phyloP scores from a whole-genome alignment of 2,888 invertebrate species.

The Tridacna gigas region DNA sequence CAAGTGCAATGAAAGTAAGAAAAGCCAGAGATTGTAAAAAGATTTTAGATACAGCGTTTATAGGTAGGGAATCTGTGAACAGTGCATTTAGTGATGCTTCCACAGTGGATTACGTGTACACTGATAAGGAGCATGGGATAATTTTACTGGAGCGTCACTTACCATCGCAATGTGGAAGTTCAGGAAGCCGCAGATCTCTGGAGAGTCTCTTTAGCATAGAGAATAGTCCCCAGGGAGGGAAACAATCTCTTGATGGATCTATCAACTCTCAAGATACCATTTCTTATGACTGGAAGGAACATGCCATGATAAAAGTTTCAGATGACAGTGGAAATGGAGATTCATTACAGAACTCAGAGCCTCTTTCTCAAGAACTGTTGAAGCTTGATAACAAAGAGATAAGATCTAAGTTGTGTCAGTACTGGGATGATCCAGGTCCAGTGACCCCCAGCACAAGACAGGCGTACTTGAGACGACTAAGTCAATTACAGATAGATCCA shows the following conservation, averaged over 20 bases:
- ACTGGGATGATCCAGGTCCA: constrained; percentile 92
- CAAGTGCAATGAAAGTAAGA: constrained; percentile 27
- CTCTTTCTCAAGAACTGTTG: constrained; percentile 16
- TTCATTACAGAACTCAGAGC: neutral
- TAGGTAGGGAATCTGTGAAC: constrained; percentile 59
- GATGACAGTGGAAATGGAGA: constrained; percentile 36
- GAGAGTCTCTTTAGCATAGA: constrained; percentile 68
- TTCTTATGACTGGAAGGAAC: constrained; percentile 74
- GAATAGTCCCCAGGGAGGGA: constrained; percentile 15
- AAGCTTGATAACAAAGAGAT: constrained; percentile 60
- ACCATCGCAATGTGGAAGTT: constrained; percentile 75
- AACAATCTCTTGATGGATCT: neutral
- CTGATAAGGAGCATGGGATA: constrained; percentile 76
- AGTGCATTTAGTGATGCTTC: constrained; percentile 71
- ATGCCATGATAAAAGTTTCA: constrained; percentile 46
- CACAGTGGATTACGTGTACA: constrained; percentile 75
- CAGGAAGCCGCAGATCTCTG: constrained; percentile 69
- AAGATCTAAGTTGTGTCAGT: constrained; percentile 79
- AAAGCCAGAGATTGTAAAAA: constrained; percentile 17
- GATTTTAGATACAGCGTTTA: constrained; percentile 52
- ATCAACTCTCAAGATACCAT: constrained; percentile 65
- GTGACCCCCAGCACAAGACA: constrained; percentile 91
- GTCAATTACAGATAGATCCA: constrained; percentile 84
- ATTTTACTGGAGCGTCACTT: constrained; percentile 75
- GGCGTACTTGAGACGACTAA: constrained; percentile 91